phyloP scores from a whole-genome alignment of 2,797 vertebrate species.

The Garrulus glandarius region DNA sequence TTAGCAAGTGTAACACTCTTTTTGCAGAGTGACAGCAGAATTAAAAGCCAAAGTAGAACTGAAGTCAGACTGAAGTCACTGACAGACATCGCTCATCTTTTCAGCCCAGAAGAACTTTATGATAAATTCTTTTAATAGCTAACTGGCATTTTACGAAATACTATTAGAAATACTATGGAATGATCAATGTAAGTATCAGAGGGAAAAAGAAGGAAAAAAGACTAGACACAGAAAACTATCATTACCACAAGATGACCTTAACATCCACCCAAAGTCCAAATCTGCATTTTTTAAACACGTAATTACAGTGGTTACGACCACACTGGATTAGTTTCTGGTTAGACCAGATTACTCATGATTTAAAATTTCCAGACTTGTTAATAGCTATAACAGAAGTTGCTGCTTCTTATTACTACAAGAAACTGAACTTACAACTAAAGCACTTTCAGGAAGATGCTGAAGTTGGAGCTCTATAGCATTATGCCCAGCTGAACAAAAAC shows the following conservation, averaged over 20 bases:
- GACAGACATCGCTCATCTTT: background rate
- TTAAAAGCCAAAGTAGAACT: background rate
- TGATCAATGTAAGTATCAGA: background rate
- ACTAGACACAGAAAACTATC: background rate
- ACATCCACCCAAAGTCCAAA: background rate
- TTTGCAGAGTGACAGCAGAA: background rate
- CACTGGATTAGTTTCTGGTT: conserved; percentile 13
- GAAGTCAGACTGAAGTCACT: background rate
- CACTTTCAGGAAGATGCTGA: background rate
- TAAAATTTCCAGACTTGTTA: conserved; percentile 29
- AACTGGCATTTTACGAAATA: background rate
- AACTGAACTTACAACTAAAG: background rate
- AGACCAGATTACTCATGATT: conserved; percentile 41
- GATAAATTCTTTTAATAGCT: background rate
- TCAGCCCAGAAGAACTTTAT: background rate
- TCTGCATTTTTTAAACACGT: conserved; percentile 2
- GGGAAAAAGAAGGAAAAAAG: rapidly evolving
- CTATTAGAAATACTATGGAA: background rate
- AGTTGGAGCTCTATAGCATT: background rate
- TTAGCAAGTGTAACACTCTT: background rate
- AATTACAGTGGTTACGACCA: conserved; percentile 29
- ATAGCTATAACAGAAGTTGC: conserved; percentile 20
- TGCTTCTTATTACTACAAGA: background rate
- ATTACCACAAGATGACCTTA: background rate
- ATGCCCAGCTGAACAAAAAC: background rate